Conservation (phyloP, 2,888 invertebrate species). For the Macrophya alboannulata region DNA sequence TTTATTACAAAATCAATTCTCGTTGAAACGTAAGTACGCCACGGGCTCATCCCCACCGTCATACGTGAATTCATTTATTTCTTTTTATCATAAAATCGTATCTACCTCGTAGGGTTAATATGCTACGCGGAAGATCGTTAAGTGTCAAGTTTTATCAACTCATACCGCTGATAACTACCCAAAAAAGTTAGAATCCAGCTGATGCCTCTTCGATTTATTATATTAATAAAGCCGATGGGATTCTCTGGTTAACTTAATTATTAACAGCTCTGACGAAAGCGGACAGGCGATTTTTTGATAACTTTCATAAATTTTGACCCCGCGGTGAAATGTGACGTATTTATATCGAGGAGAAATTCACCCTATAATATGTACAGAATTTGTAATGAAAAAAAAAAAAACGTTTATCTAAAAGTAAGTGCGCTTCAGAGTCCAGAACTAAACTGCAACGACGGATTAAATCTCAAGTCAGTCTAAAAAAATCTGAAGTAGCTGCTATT, state of each 20-base stretch:
- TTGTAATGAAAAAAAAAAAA: not conserved
- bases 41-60: not conserved
- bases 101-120: slow-evolving; percentile 16
- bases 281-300: not conserved
- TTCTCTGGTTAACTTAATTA: not conserved
- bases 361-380: not conserved
- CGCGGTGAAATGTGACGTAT: not conserved
- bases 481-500: not conserved
- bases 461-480: not conserved
- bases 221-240: not conserved
- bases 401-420: not conserved
- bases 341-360: not conserved
- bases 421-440: not conserved
- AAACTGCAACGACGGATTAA: not conserved
- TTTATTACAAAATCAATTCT: slow-evolving; percentile 41
- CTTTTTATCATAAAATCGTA: not conserved
- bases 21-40: not conserved
- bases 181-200: not conserved
- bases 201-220: not conserved
- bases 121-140: not conserved
- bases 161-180: not conserved
- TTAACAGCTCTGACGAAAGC: not conserved
- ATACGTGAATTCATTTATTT: slow-evolving; percentile 1
- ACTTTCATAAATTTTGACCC: not conserved
- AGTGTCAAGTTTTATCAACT: not conserved